Evolutionary conservation across 1,140 invertebrate genomes (phyloP).

Genomic region (Caenorhabditis latens): DNA sequence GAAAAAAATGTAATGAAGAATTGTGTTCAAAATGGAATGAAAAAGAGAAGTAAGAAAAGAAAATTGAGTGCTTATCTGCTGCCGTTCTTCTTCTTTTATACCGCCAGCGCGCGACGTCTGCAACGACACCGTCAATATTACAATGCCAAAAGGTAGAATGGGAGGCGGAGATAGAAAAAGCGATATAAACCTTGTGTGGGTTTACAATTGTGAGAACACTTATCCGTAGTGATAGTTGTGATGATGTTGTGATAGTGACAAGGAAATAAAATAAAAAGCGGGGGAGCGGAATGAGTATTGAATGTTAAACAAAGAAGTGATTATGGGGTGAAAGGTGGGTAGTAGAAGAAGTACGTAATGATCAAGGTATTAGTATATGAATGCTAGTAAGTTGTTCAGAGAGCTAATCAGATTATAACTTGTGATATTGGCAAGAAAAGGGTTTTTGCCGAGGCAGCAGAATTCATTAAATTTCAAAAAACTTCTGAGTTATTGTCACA

Average conservation of each 20-base stretch:
- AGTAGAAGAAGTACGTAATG: neutral
- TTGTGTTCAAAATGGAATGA: neutral
- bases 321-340: neutral
- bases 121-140: constrained; percentile 41
- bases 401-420: no score
- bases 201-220: constrained; percentile 54
- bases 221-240: constrained; percentile 54
- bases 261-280: neutral
- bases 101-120: neutral
- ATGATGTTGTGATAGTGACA: constrained; percentile 51
- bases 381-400: no score
- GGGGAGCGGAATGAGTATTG: neutral
- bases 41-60: neutral
- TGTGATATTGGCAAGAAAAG: no score
- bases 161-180: constrained; percentile 13
- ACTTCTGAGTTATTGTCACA: no score
- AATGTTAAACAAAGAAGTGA: constrained; percentile 8
- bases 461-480: no score
- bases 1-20: neutral
- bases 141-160: neutral
- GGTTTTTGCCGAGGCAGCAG: no score
- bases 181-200: constrained; percentile 46
- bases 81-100: constrained; percentile 53
- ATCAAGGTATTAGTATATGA: no score
- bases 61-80: constrained; percentile 43